These are phyloP conservation scores for Sphinx pinastri DNA, from an alignment of 2,888 invertebrate species.

Conservation along the genomic window DNA sequence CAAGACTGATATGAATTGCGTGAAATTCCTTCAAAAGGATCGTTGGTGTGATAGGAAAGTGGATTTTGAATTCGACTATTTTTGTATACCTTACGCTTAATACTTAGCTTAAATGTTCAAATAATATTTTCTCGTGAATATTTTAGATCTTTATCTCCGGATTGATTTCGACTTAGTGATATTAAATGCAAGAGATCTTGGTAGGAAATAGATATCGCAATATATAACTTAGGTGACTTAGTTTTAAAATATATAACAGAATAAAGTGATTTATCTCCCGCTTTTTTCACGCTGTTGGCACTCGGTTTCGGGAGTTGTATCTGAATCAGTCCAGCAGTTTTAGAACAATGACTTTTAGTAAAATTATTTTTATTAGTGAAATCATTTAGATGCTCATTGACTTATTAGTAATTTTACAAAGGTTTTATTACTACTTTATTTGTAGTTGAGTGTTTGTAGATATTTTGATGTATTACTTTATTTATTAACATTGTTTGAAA, in stretches of 20 bases:
- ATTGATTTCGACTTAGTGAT: neutral
- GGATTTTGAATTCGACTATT: constrained; percentile 69
- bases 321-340: constrained; percentile 40
- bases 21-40: constrained; percentile 73
- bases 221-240: constrained; percentile 32
- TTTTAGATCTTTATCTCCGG: neutral
- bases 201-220: constrained; percentile 6
- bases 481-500: neutral
- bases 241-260: constrained; percentile 24
- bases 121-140: neutral
- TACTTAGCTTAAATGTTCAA: constrained; percentile 32
- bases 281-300: constrained; percentile 12
- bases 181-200: neutral
- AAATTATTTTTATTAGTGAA: constrained; percentile 30
- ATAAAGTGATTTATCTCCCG: constrained; percentile 19
- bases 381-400: constrained; percentile 14
- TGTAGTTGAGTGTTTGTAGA: neutral
- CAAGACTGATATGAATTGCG: constrained; percentile 72
- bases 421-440: neutral
- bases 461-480: neutral
- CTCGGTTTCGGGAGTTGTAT: neutral
- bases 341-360: constrained; percentile 30
- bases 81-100: constrained; percentile 51
- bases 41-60: constrained; percentile 62
- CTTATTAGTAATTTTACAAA: constrained; percentile 6